A percentile compares a stretch with the other conserved stretches of the same genome.
Conservation (phyloP, 1,140 invertebrate genomes). For the Helicoverpa zea region DNA sequence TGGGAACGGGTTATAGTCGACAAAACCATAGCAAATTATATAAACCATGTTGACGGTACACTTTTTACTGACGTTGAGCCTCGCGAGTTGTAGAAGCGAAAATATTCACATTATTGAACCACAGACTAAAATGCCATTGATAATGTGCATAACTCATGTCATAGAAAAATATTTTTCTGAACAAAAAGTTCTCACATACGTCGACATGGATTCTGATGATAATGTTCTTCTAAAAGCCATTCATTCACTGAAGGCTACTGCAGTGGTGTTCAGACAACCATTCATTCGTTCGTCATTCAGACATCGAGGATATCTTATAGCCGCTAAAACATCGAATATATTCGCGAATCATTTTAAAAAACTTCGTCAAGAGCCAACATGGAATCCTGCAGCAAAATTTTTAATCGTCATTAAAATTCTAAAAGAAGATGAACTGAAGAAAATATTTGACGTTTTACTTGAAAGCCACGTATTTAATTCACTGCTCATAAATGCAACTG, state of each 20-base stretch:
- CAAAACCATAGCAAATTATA: not conserved
- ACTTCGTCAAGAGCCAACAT: constrained; percentile 28
- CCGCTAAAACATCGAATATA: not conserved
- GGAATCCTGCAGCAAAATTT: constrained; percentile 56
- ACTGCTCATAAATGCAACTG: constrained; percentile 30
- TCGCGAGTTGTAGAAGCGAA: not conserved
- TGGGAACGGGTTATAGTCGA: not conserved
- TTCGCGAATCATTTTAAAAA: not conserved
- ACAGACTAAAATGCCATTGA: not conserved
- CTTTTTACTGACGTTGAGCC: not conserved
- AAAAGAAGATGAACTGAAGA: constrained; percentile 33
- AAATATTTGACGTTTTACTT: constrained; percentile 59
- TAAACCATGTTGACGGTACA: not conserved
- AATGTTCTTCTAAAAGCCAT: constrained; percentile 46
- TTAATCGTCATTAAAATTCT: constrained; percentile 56
- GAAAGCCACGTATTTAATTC: constrained; percentile 31
- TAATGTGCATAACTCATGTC: constrained; percentile 38
- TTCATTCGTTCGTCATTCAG: not conserved
- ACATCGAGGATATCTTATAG: constrained; percentile 36
- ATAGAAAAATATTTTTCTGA: constrained; percentile 48
- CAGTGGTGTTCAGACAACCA: not conserved
- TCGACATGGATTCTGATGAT: constrained; percentile 49
- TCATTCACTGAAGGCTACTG: not conserved
- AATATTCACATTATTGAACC: not conserved
- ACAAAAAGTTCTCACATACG: constrained; percentile 36